Conservation (phyloP, 1,140 invertebrate genomes). For the Tetranychus cinnabarinus region DNA sequence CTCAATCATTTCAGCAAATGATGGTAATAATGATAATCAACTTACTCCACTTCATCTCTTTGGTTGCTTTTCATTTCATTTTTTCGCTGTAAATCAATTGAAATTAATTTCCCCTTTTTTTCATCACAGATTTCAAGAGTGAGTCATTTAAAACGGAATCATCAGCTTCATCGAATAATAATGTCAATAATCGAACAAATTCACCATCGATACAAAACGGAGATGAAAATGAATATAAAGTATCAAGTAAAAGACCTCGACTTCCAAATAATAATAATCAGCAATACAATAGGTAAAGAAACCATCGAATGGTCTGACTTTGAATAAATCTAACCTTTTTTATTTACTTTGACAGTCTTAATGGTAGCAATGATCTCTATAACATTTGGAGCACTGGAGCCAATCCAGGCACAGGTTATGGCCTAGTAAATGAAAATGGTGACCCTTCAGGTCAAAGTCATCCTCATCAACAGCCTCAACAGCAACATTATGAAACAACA, state of each 20-base stretch:
- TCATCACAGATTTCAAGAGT: background rate
- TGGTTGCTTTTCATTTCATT: no score
- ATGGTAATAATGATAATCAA: no score
- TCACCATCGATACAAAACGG: background rate
- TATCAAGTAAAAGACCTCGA: background rate
- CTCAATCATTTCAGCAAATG: no score
- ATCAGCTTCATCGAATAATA: background rate
- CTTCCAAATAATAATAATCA: background rate
- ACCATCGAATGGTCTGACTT: background rate
- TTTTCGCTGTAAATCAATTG: no score
- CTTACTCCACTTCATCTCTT: no score
- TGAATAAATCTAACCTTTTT: background rate
- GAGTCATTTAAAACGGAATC: background rate
- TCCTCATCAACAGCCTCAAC: background rate
- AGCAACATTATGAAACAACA: conserved; percentile 8
- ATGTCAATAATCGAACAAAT: background rate
- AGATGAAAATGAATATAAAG: background rate
- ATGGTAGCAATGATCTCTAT: background rate
- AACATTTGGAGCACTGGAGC: background rate
- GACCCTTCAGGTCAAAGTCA: background rate
- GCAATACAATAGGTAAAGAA: background rate
- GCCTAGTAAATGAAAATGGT: background rate
- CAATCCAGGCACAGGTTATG: background rate
- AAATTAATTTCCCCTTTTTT: no score
- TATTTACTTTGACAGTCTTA: background rate